phyloP scores from a whole-genome alignment of 2,113 vertebrate species.

The Apistogramma diplotaenia region DNA sequence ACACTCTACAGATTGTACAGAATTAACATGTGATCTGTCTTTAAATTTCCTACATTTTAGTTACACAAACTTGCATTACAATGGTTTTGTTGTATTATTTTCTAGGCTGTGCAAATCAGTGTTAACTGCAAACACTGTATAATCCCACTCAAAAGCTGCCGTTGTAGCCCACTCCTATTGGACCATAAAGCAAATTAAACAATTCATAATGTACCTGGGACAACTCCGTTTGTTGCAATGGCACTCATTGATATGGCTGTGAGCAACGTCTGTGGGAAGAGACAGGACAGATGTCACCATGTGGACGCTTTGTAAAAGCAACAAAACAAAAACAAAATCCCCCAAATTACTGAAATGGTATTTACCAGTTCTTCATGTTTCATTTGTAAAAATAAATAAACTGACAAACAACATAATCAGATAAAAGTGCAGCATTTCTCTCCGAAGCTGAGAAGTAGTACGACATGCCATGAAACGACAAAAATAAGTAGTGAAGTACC shows the following conservation, averaged over 20 bases:
- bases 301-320: neutral
- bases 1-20: neutral
- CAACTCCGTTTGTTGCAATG: conserved; percentile 95
- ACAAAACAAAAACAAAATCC: neutral
- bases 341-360: neutral
- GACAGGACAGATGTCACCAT: neutral
- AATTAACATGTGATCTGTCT: accelerated
- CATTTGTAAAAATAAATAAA: neutral
- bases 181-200: neutral
- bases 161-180: neutral
- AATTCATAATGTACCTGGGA: conserved; percentile 82
- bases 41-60: neutral
- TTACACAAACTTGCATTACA: neutral
- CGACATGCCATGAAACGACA: neutral
- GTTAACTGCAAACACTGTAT: neutral
- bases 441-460: neutral
- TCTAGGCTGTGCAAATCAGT: neutral
- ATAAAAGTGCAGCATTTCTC: too few relatives aligned
- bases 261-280: conserved; percentile 84
- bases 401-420: neutral
- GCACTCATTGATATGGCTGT: conserved; percentile 98
- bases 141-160: neutral
- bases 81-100: neutral
- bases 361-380: neutral
- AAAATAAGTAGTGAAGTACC: neutral